Percentiles rank a stretch among this genome's conserved stretches.
Conservation (phyloP, 2,888 invertebrate species). For the Drosophila formosana region DNA sequence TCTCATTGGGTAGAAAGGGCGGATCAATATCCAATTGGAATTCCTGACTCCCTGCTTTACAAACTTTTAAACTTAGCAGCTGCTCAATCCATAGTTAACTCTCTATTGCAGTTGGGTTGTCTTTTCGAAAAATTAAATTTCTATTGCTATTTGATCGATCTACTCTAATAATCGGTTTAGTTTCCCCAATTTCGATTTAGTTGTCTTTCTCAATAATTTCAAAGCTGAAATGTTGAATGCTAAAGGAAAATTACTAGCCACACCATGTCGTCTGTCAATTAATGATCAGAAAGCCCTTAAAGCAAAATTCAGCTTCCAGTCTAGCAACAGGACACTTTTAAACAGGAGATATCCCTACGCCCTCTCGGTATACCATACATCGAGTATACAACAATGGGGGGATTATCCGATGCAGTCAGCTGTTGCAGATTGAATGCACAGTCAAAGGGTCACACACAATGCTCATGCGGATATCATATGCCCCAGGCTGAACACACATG, state of each 20-base stretch:
- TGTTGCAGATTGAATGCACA: constrained; percentile 40
- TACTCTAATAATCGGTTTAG: not conserved
- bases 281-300: constrained; percentile 10
- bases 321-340: constrained; percentile 35
- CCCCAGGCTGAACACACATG: constrained; percentile 34
- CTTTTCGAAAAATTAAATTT: not conserved
- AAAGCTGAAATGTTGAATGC: no score
- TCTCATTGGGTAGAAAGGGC: constrained; percentile 37
- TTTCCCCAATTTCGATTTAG: not conserved
- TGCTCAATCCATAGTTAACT: not conserved
- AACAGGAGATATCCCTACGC: constrained; percentile 5
- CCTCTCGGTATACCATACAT: not conserved
- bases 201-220: not conserved
- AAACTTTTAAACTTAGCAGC: constrained; percentile 6
- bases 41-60: constrained; percentile 9
- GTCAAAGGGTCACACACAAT: constrained; percentile 44
- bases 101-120: not conserved
- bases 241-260: not conserved
- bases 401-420: constrained; percentile 45
- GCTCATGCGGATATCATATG: constrained; percentile 25
- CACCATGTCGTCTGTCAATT: constrained; percentile 5
- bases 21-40: constrained; percentile 37
- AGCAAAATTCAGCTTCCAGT: constrained; percentile 4
- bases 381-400: constrained; percentile 34
- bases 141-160: not conserved